phyloP scores from a whole-genome alignment of 1,140 invertebrate species.

The Drosophila tristis region DNA sequence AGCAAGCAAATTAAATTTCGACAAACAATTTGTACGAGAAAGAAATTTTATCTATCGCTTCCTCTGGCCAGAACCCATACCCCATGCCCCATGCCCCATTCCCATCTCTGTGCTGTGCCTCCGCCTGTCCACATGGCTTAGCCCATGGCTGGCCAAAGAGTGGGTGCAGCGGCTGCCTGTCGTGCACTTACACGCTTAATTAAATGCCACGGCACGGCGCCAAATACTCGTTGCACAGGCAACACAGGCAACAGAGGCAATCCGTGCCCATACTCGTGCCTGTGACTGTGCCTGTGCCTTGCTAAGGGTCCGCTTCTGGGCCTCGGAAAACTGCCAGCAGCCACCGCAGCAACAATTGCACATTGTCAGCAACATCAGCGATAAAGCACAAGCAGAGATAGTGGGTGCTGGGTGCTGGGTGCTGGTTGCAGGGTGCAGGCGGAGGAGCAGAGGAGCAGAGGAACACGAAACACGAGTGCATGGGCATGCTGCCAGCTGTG shows the following conservation, averaged over 20 bases:
- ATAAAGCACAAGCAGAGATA: constrained; percentile 41
- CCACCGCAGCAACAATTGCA: constrained; percentile 50
- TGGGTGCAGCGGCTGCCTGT: background rate
- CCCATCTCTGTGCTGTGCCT: too few species aligned
- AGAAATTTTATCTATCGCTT: background rate
- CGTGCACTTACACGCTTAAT: constrained; percentile 79
- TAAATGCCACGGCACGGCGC: constrained; percentile 64
- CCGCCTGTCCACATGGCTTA: too few species aligned
- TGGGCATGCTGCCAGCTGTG: constrained; percentile 64
- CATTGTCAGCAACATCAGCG: constrained; percentile 77
- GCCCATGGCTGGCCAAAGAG: background rate
- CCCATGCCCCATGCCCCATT: background rate
- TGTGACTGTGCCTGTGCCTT: too few species aligned
- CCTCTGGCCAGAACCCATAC: too few species aligned
- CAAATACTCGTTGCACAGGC: constrained; percentile 48
- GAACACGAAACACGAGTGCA: constrained; percentile 15
- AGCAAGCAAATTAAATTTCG: constrained; percentile 26
- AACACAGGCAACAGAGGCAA: constrained; percentile 27
- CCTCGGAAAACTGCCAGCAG: constrained; percentile 31
- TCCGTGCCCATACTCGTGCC: too few species aligned
- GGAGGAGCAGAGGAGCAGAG: too few species aligned
- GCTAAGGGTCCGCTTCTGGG: background rate
- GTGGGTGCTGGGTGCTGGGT: constrained; percentile 1
- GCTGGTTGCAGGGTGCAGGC: too few species aligned
- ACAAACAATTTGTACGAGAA: constrained; percentile 44